These are phyloP conservation scores for Caenorhabditis panamensis DNA, from an alignment of 2,888 invertebrate genomes.

Conservation along the genomic window DNA sequence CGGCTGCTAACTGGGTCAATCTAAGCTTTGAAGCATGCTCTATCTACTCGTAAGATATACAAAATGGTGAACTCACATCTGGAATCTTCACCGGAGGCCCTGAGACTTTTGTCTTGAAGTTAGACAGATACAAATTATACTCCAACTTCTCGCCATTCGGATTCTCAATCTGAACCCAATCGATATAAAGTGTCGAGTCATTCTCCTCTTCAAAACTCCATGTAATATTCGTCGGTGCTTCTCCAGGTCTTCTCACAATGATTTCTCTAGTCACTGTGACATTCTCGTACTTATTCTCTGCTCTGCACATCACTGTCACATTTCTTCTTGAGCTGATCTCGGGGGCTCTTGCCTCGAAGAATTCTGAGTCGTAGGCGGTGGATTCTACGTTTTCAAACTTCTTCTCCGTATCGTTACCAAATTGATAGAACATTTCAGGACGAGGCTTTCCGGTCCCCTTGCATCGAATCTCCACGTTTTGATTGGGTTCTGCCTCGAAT, in stretches of 20 bases:
- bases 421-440: conserved; percentile 56
- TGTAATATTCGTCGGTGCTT: conserved; percentile 60
- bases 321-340: conserved; percentile 50
- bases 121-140: conserved; percentile 58
- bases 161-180: conserved; percentile 61
- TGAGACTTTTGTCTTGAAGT: conserved; percentile 52
- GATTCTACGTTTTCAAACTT: conserved; percentile 36
- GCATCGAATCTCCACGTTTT: conserved; percentile 60
- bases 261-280: conserved; percentile 30
- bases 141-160: conserved; percentile 63
- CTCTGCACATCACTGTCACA: conserved; percentile 60
- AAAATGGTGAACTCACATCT: conserved; percentile 50
- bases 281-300: conserved; percentile 65
- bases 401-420: conserved; percentile 50
- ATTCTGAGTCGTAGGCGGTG: conserved; percentile 16
- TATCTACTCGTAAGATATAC: no score
- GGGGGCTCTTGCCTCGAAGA: conserved; percentile 53
- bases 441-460: conserved; percentile 62
- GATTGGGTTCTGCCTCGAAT: conserved; percentile 63
- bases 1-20: no score
- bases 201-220: conserved; percentile 65
- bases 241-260: conserved; percentile 66
- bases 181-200: conserved; percentile 58
- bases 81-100: conserved; percentile 56
- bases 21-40: no score